Evolutionary conservation across 1,140 invertebrate genomes (phyloP), one percentile per base, ranked within the genome.

Genomic region (Subanguina moxae): DNA sequence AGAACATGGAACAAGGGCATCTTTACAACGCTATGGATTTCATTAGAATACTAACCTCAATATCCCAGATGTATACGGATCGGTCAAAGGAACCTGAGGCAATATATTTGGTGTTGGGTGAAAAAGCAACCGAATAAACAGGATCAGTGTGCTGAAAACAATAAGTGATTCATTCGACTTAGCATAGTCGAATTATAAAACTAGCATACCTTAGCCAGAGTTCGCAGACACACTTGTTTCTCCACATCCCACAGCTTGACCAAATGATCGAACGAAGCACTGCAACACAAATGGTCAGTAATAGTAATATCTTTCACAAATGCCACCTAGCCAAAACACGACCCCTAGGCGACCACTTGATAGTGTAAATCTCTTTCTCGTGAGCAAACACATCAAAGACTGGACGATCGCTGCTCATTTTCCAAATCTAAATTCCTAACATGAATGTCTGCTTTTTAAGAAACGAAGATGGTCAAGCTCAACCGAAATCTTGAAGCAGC

Each of bases 251-350:
- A 99, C 15, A 99, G 82, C 84, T 93, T 94, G 9, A 98, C 90
- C 15, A 92, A 94, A 83, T 97, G 97, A 82, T 99, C 95, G 85
- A 97, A 99, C 0, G 93, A 96, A 42, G 94, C 95, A 15, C 48
- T 52, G 48, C 3, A 52, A 52, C 48, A 52, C 8, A 21, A 19
- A 21, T 8, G 15, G 11, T 11, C 32, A 38, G 32, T 38, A 38
- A 38, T 38, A 38, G 3, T 5, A 52, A 21, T 25, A 52, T 52
- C 17, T 52, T 19, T 21, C 48, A 25, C n/a, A 52, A 7, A 52
- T 61, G 27, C 15, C 27, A 61, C 25, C 23, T 71, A 25, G 67
- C 67, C 23, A 69, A 9, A 45, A 69, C 64, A 25, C 28, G 21
- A n/a, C 48, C 43, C 17, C 19, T 17, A 17, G 67, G 67, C 19